Conservation (phyloP, 2,113 vertebrate genomes). For the Notiomystis cincta region DNA sequence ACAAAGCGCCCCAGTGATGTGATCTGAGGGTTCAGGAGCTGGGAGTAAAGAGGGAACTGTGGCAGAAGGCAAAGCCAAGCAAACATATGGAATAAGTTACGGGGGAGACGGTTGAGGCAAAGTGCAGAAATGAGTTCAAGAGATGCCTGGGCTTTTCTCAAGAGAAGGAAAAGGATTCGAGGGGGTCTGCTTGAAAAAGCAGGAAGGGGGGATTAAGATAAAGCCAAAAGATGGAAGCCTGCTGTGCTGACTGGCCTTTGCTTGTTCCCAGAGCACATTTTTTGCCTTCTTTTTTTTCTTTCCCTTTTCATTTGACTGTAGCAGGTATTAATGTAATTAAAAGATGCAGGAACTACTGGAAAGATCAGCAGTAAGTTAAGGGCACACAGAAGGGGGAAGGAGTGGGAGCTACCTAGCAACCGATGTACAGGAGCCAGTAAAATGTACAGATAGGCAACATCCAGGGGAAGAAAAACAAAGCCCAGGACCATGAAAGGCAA, state of each 20-base stretch:
- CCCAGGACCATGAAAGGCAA: background rate
- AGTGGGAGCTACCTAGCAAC: slow-evolving; percentile 68
- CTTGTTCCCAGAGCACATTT: background rate
- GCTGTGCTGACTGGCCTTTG: slow-evolving; percentile 25
- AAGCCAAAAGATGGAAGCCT: slow-evolving; percentile 28
- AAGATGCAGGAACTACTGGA: background rate
- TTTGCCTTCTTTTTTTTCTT: background rate
- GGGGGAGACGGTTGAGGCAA: background rate
- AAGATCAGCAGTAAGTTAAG: slow-evolving; percentile 29
- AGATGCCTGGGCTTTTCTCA: slow-evolving; percentile 28
- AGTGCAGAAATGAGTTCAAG: slow-evolving; percentile 46
- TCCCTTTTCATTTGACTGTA: background rate
- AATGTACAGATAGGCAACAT: slow-evolving; percentile 16
- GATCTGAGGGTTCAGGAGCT: slow-evolving; percentile 31
- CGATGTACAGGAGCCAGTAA: slow-evolving; percentile 38
- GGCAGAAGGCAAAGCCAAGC: slow-evolving; percentile 40
- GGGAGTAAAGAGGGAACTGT: background rate
- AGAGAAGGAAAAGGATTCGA: slow-evolving; percentile 45
- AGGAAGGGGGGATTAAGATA: slow-evolving; percentile 52
- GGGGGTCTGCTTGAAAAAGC: slow-evolving; percentile 47
- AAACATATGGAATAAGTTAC: slow-evolving; percentile 67
- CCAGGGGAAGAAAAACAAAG: background rate
- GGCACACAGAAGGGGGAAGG: slow-evolving; percentile 4
- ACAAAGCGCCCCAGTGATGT: slow-evolving; percentile 23
- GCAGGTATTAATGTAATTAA: slow-evolving; percentile 49